These are phyloP conservation scores for Himantopus leucocephalus DNA, from an alignment of 2,113 vertebrate genomes.

Conservation along the genomic window DNA sequence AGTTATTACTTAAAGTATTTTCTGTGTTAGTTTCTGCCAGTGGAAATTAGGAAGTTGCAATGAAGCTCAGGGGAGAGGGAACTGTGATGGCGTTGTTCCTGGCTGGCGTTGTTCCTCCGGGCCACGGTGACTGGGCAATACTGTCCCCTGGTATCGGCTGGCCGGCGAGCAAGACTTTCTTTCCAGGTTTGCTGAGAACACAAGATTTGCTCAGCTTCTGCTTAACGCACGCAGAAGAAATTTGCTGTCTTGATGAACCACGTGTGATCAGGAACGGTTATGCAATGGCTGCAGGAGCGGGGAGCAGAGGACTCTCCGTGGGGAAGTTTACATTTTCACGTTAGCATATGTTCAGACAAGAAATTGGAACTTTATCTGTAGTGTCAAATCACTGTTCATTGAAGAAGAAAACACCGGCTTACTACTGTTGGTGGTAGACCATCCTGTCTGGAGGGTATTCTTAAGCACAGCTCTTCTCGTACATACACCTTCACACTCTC, in stretches of 20 bases:
- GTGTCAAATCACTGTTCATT: not conserved
- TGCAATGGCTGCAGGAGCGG: not conserved
- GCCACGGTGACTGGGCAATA: not conserved
- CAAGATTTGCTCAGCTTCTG: not conserved
- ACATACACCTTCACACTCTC: fast-evolving
- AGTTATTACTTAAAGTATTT: not conserved
- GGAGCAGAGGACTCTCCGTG: not conserved
- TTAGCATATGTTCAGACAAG: not conserved
- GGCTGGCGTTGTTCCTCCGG: not conserved
- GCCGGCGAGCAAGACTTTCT: not conserved
- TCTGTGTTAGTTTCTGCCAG: not conserved
- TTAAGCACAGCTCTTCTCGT: not conserved
- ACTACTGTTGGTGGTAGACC: fast-evolving
- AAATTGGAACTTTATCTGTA: not conserved
- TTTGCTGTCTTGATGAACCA: not conserved
- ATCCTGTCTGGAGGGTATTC: fast-evolving
- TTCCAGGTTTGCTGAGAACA: not conserved
- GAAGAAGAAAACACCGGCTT: not conserved
- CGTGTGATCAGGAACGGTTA: not conserved
- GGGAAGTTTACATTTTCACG: not conserved
- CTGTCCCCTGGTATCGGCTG: not conserved
- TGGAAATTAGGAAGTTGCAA: not conserved
- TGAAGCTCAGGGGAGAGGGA: not conserved
- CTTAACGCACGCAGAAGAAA: not conserved
- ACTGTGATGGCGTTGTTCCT: not conserved